A percentile compares a stretch with the other conserved stretches of the same genome.
Conservation (phyloP, 2,113 vertebrate species). For the Pelvicachromis taeniatus region DNA sequence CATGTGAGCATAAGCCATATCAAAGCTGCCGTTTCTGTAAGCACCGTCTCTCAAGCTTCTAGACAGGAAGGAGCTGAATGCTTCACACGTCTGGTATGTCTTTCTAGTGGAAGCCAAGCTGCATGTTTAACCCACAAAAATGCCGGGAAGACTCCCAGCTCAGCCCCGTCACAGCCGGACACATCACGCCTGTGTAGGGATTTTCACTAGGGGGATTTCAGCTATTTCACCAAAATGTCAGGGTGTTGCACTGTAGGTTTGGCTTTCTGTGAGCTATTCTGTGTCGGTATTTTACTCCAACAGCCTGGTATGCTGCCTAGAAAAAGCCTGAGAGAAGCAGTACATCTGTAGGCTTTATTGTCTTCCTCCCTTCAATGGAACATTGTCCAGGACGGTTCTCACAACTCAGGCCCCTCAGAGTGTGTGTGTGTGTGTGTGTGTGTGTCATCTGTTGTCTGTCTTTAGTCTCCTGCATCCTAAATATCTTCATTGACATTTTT, state of each 20-base stretch:
- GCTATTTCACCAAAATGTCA: slow-evolving; percentile 57
- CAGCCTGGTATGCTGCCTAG: slow-evolving; percentile 15
- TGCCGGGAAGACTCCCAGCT: slow-evolving; percentile 62
- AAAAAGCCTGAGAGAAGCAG: slow-evolving; percentile 16
- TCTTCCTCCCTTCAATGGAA: slow-evolving; percentile 59
- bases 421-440: background rate
- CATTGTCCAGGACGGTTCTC: slow-evolving; percentile 61
- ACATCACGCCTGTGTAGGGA: slow-evolving; percentile 42
- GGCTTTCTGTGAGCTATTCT: slow-evolving; percentile 3
- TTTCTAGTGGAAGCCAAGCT: slow-evolving; percentile 65
- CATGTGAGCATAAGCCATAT: background rate
- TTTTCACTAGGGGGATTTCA: slow-evolving; percentile 45
- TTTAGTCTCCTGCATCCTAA: slow-evolving; percentile 13
- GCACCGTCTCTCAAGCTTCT: slow-evolving; percentile 31
- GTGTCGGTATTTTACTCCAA: background rate
- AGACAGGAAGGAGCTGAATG: slow-evolving; percentile 62
- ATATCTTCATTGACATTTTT: slow-evolving; percentile 70
- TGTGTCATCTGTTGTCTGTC: slow-evolving; percentile 4
- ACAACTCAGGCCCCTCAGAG: slow-evolving; percentile 18
- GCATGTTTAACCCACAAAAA: slow-evolving; percentile 68
- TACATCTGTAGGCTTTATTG: slow-evolving; percentile 52
- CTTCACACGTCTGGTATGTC: slow-evolving; percentile 68
- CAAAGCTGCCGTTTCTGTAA: slow-evolving; percentile 24
- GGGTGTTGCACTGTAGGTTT: slow-evolving; percentile 13
- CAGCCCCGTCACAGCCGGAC: slow-evolving; percentile 28